These are phyloP conservation scores for Altica lythri DNA, from an alignment of 2,888 invertebrate species.

Conservation along the genomic window DNA sequence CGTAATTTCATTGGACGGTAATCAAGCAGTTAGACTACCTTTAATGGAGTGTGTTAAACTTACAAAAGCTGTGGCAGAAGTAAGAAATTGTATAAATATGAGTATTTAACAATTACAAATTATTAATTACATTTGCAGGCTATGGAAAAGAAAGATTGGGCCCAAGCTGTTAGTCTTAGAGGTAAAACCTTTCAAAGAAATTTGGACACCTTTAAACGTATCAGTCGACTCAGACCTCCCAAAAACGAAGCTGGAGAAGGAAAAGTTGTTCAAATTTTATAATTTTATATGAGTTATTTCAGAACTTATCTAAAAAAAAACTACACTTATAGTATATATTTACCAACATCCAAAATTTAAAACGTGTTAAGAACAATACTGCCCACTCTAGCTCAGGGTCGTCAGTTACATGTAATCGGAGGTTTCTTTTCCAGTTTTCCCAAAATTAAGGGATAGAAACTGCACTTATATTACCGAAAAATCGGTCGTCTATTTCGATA, in stretches of 20 bases:
- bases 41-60: constrained; percentile 96
- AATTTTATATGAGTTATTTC: too few species aligned
- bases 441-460: too few species aligned
- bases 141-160: constrained; percentile 94
- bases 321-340: too few species aligned
- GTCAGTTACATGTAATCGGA: too few species aligned
- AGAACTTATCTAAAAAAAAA: too few species aligned
- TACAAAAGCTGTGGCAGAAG: constrained; percentile 88
- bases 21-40: constrained; percentile 94
- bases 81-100: constrained; percentile 40
- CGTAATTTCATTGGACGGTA: constrained; percentile 94
- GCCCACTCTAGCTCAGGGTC: too few species aligned
- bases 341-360: too few species aligned
- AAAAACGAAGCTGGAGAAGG: constrained; percentile 68
- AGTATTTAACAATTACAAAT: neutral
- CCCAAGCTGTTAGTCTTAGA: constrained; percentile 89
- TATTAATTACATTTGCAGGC: constrained; percentile 61
- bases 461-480: too few species aligned
- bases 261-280: constrained; percentile 49
- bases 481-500: too few species aligned
- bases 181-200: constrained; percentile 94
- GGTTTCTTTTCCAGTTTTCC: too few species aligned
- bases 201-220: constrained; percentile 92
- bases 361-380: too few species aligned
- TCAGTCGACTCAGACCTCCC: constrained; percentile 92